Conservation (phyloP, 2,797 vertebrate species). For the Apogon hyalosoma region DNA sequence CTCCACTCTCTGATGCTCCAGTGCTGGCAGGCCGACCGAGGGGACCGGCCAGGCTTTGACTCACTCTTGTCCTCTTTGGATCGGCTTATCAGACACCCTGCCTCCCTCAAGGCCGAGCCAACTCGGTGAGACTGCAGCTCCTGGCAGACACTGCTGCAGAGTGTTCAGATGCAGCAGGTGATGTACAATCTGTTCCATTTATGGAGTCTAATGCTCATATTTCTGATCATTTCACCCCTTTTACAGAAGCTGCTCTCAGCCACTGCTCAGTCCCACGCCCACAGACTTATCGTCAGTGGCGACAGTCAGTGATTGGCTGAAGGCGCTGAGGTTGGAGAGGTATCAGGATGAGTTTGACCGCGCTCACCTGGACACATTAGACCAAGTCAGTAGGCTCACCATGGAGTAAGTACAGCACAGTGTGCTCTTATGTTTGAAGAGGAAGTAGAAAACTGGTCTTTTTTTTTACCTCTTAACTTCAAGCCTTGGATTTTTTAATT, state of each 20-base stretch:
- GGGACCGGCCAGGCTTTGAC: constrained; percentile 90
- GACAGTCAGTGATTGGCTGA: constrained; percentile 92
- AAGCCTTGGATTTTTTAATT: not conserved
- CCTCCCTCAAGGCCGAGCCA: constrained; percentile 84
- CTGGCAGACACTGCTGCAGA: constrained; percentile 7
- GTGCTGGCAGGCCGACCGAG: constrained; percentile 92
- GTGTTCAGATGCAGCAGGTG: constrained; percentile 19
- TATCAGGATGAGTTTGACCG: constrained; percentile 94
- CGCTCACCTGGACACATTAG: constrained; percentile 92
- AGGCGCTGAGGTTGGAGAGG: constrained; percentile 93
- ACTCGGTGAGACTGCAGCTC: constrained; percentile 75
- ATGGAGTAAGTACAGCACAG: constrained; percentile 82
- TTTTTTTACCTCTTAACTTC: not conserved
- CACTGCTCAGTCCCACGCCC: constrained; percentile 85
- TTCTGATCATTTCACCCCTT: constrained; percentile 26
- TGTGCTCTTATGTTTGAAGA: not conserved
- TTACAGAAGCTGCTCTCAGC: constrained; percentile 83
- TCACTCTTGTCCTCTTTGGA: constrained; percentile 89
- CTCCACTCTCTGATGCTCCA: constrained; percentile 96
- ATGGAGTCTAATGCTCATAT: constrained; percentile 8
- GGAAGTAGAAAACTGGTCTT: not conserved
- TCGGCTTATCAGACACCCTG: constrained; percentile 86
- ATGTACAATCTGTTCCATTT: constrained; percentile 13
- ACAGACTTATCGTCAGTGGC: constrained; percentile 83
- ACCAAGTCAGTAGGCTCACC: constrained; percentile 87